Base-by-base conservation (phyloP, 2,113 vertebrate genomes). In the Anser cygnoides region DNA sequence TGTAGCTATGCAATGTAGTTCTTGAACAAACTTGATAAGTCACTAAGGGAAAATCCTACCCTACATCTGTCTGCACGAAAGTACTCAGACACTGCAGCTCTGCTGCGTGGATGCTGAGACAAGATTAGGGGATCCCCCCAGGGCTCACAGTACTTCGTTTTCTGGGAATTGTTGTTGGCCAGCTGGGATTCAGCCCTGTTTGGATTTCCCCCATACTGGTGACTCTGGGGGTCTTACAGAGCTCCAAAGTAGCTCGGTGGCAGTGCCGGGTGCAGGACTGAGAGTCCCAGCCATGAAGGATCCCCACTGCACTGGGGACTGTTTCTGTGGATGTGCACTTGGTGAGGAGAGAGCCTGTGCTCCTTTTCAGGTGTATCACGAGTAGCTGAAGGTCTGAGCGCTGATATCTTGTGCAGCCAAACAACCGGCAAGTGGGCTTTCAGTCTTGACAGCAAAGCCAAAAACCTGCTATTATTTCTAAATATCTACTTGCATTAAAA, bases 21-120 rank as follows among this genome's bases (percentile, higher is more conserved):
- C 83, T 80, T 87, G 75, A 80, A 57, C 20, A 55, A 74, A 84
- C 79, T 84, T 65, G 28, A 23, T 39, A 70, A 88, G 59, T 68
- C 61, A 61, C 52, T 57, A 35, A 46, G 84, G 87, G 89, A 89
- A 92, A 95, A 67, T 74, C 85, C 85, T 95, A 12, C 46, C 18
- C 57, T 54, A 28, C 33, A 54, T 61, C 68, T 84, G 8, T 31
- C 68, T 87, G 61, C 57, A n/a, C 50, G 25, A 74, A 86, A 52
- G 39, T 31, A 16, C 65, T 93, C 63, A 73, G 29, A 19, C 20
- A 31, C 21, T 23, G 82, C 37, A 85, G 72, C 2, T 2, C 20
- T 84, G 46, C 72, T 63, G 0, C 7, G 11, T 74, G 90, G 61
- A 28, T 79, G 43, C 72, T 88, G 52, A 43, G 18, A 43, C 50